These are phyloP conservation scores for Triops cancriformis DNA, from an alignment of 1,140 invertebrate species.

Conservation along the genomic window DNA sequence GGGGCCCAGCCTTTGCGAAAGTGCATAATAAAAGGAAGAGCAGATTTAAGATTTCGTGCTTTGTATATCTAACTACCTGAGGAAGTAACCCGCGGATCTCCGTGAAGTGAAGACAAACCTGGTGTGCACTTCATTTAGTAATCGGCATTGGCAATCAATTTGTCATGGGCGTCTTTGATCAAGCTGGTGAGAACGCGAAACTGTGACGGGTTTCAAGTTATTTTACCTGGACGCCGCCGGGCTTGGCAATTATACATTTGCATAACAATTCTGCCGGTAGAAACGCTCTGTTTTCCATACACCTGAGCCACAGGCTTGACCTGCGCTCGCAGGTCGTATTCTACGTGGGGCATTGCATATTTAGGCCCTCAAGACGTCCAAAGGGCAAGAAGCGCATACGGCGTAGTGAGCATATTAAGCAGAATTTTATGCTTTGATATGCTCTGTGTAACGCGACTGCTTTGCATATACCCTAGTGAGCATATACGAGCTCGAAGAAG, in stretches of 20 bases:
- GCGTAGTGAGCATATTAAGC: not conserved
- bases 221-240: not conserved
- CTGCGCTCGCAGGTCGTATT: not conserved
- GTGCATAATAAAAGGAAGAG: not conserved
- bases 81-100: not conserved
- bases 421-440: constrained; percentile 2
- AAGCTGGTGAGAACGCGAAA: constrained; percentile 8
- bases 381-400: not conserved
- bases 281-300: not conserved
- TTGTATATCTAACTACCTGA: not conserved
- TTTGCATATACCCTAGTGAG: not conserved
- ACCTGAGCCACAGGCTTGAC: not conserved
- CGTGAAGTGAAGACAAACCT: not conserved
- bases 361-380: not conserved
- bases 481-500: not conserved
- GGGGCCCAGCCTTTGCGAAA: not conserved
- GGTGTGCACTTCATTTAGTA: not conserved
- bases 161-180: not conserved
- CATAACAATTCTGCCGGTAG: not conserved
- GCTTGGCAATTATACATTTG: not conserved
- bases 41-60: not conserved
- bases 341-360: not conserved
- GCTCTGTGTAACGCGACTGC: not conserved
- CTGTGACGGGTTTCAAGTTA: not conserved
- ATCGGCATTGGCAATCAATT: constrained; percentile 3